Conservation (phyloP, 2,797 vertebrate species). For the Hyperoplus lanceolatus region DNA sequence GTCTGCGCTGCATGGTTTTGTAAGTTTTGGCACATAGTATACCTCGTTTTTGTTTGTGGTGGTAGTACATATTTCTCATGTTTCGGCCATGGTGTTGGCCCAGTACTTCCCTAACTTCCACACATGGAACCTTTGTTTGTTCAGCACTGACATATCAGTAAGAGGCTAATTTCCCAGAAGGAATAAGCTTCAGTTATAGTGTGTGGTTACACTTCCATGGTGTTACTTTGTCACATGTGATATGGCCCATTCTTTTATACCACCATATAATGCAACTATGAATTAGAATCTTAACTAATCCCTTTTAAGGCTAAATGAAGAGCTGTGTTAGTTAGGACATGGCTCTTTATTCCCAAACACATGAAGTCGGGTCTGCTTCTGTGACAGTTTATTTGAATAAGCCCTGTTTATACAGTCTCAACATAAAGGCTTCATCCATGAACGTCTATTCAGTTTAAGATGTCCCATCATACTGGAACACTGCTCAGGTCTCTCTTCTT, state of each 20-base stretch:
- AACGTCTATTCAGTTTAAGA: not conserved
- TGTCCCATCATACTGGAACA: constrained; percentile 20
- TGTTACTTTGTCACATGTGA: not conserved
- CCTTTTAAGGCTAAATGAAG: not conserved
- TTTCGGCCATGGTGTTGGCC: not conserved
- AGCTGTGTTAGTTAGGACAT: not conserved
- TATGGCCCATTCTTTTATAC: not conserved
- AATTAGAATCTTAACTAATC: not conserved
- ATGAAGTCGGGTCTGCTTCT: not conserved
- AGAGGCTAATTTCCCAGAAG: not conserved
- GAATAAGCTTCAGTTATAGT: not conserved
- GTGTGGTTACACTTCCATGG: not conserved
- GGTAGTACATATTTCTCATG: not conserved
- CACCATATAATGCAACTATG: not conserved
- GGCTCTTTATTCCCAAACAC: not conserved
- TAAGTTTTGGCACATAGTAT: not conserved
- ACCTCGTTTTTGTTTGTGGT: not conserved
- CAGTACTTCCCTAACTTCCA: not conserved
- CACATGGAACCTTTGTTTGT: not conserved
- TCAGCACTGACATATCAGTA: not conserved
- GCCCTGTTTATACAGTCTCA: not conserved
- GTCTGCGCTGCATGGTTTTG: not conserved
- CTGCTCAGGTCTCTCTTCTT: constrained; percentile 53
- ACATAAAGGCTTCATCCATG: not conserved
- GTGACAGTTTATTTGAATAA: not conserved